Conservation (phyloP, 37 sponge, comb jelly and placozoan genomes). For the Axinella damicornis region DNA sequence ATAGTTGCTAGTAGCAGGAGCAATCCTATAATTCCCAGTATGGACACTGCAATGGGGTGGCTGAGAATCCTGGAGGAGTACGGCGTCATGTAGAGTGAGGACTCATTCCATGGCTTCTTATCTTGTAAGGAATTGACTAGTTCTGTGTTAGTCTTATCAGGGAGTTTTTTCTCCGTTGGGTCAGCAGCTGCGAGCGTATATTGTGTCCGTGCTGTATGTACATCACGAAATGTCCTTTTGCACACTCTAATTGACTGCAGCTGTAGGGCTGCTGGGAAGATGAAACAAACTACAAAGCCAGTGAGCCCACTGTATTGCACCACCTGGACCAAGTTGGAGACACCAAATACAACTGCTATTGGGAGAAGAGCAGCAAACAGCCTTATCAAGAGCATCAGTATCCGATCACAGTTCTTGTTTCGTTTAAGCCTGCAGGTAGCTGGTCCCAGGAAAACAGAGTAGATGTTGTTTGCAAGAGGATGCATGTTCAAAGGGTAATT, state of each 20-base stretch:
- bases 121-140: neutral
- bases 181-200: no score
- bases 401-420: neutral
- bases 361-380: conserved; percentile 61
- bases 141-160: no score
- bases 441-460: conserved; percentile 32
- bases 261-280: conserved; percentile 53
- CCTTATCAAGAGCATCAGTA: conserved; percentile 32
- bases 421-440: conserved; percentile 10
- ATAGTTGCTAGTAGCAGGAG: no score
- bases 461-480: conserved; percentile 60
- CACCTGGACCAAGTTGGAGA: conserved; percentile 74
- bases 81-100: conserved; percentile 14
- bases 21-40: no score
- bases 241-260: conserved; percentile 19
- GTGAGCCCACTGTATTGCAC: conserved; percentile 69
- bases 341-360: conserved; percentile 48
- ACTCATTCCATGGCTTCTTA: neutral
- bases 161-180: no score
- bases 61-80: neutral
- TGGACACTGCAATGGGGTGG: neutral
- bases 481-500: conserved; percentile 63
- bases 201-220: no score
- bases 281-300: conserved; percentile 56
- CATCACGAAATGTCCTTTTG: conserved; percentile 16